A percentile compares a stretch with the other conserved stretches of the same genome.
These are phyloP conservation scores for Sciurus carolinensis DNA, from an alignment of 2,797 vertebrate genomes.

Conservation along the genomic window DNA sequence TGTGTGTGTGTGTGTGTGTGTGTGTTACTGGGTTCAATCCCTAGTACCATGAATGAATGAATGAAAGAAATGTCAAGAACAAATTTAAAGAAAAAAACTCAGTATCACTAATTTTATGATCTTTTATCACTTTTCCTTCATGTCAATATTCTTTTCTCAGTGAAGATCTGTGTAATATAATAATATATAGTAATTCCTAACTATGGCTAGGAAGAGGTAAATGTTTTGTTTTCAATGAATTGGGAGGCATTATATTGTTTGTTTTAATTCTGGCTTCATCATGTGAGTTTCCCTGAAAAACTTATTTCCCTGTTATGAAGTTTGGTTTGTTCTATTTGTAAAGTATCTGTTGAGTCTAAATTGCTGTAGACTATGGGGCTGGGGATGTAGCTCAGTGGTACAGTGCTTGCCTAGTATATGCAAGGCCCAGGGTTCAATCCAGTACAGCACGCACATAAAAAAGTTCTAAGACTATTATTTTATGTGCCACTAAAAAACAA, in stretches of 20 bases:
- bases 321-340: slow-evolving; percentile 64
- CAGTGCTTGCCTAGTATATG: not conserved
- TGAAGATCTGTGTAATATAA: slow-evolving; percentile 20
- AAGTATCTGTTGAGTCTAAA: slow-evolving; percentile 34
- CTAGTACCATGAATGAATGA: too few relatives aligned
- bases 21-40: too few relatives aligned
- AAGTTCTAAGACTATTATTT: slow-evolving; percentile 12
- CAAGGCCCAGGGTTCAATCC: not conserved
- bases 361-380: slow-evolving; percentile 39
- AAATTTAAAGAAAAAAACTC: slow-evolving; percentile 26
- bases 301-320: slow-evolving; percentile 61
- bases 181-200: slow-evolving; percentile 22
- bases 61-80: slow-evolving; percentile 25
- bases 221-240: not conserved
- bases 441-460: too few relatives aligned
- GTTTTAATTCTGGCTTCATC: slow-evolving; percentile 57
- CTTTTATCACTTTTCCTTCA: slow-evolving; percentile 56
- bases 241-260: slow-evolving; percentile 47
- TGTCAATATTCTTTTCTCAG: slow-evolving; percentile 8
- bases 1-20: not conserved
- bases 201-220: not conserved
- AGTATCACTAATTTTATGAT: slow-evolving; percentile 6
- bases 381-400: not conserved
- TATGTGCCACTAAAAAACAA: not conserved
- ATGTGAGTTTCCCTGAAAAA: slow-evolving; percentile 27